Conservation (phyloP, 1,140 invertebrate species). For the Drosophila watanabei region DNA sequence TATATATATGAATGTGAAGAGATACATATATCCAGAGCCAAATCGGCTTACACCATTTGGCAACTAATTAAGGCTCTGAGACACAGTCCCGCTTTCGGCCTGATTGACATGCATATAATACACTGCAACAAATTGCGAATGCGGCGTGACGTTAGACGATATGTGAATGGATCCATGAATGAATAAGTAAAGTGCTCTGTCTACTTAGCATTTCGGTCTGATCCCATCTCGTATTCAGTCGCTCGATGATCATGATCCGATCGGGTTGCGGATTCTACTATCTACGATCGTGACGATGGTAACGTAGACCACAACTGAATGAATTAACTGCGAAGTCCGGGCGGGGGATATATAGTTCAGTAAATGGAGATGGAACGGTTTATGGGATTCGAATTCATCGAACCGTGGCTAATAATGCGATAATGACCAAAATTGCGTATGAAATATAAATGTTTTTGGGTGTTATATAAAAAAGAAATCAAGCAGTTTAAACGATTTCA, state of each 20-base stretch:
- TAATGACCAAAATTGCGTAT: conserved; percentile 9
- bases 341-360: conserved; percentile 31
- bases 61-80: conserved; percentile 46
- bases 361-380: conserved; percentile 7
- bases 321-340: conserved; percentile 9
- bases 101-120: conserved; percentile 61
- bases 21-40: conserved; percentile 24
- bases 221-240: conserved; percentile 1
- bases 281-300: conserved; percentile 21
- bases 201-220: conserved; percentile 44
- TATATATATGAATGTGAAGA: neutral
- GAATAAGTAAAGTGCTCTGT: conserved; percentile 32
- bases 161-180: conserved; percentile 55
- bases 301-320: conserved; percentile 41
- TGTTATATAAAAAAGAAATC: neutral
- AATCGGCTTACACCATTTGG: conserved; percentile 42
- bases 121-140: conserved; percentile 34
- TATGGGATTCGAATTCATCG: conserved; percentile 3
- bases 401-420: conserved; percentile 5
- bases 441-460: neutral
- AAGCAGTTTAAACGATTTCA: neutral
- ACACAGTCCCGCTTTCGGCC: conserved; percentile 6
- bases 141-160: conserved; percentile 40
- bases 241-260: conserved; percentile 3
- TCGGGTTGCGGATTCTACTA: neutral